Conservation (phyloP, 2,888 invertebrate species). For the Drosophila percnosoma region DNA sequence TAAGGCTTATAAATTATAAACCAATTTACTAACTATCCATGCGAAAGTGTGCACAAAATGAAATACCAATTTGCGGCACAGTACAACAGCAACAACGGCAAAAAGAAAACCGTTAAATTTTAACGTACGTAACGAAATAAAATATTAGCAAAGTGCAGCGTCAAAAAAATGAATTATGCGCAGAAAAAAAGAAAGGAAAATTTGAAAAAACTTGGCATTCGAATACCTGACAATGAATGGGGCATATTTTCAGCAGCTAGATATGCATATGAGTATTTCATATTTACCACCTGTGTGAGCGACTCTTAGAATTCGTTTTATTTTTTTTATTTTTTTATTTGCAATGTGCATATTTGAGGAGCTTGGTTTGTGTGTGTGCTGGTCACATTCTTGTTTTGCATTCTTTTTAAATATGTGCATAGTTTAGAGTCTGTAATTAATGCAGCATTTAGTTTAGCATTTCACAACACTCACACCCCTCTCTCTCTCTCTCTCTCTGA, state of each 20-base stretch:
- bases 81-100: conserved; percentile 20
- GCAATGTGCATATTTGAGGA: conserved; percentile 35
- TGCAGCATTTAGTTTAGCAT: conserved; percentile 76
- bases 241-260: conserved; percentile 23
- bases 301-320: conserved; percentile 8
- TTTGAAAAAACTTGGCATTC: conserved; percentile 31
- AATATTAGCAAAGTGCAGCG: conserved; percentile 58
- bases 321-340: conserved; percentile 5
- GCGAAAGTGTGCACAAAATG: conserved; percentile 69
- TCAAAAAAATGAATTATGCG: conserved; percentile 68
- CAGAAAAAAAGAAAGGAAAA: conserved; percentile 3
- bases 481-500: not conserved
- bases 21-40: conserved; percentile 73
- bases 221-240: conserved; percentile 53
- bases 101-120: conserved; percentile 4
- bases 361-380: conserved; percentile 19
- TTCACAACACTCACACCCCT: conserved; percentile 29
- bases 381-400: conserved; percentile 31
- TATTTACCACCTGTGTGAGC: conserved; percentile 60
- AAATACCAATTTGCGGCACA: conserved; percentile 64
- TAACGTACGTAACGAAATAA: conserved; percentile 41
- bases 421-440: conserved; percentile 77
- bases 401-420: conserved; percentile 72
- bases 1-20: conserved; percentile 72
- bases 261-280: not conserved